Evolutionary conservation across 2,888 invertebrate species (phyloP).

Genomic region (Digitonthophagus gazella): DNA sequence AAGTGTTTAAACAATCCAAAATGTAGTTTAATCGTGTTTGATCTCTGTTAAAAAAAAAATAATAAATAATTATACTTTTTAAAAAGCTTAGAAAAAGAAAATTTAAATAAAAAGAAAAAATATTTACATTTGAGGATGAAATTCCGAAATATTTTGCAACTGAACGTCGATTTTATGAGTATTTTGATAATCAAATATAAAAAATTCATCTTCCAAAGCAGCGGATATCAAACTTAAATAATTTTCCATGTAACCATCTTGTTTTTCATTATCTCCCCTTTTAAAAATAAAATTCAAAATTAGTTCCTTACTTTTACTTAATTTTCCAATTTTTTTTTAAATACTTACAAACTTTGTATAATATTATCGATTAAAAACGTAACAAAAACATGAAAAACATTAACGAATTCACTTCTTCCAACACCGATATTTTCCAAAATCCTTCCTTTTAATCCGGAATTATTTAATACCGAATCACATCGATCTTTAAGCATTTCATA

Average conservation of each 20-base stretch:
- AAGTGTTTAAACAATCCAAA: conserved; percentile 41
- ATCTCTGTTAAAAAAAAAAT: conserved; percentile 43
- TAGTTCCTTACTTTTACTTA: neutral
- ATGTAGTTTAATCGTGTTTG: conserved; percentile 45
- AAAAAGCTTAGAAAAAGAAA: too few relatives aligned
- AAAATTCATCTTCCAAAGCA: conserved; percentile 47
- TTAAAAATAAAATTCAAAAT: conserved; percentile 28
- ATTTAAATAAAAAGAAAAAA: neutral
- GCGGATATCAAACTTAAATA: conserved; percentile 44
- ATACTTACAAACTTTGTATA: conserved; percentile 42
- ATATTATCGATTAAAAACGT: conserved; percentile 44
- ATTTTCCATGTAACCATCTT: conserved; percentile 43
- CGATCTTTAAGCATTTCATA: conserved; percentile 55
- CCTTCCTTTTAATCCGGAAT: conserved; percentile 35
- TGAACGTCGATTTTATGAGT: conserved; percentile 42
- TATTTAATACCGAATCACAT: conserved; percentile 36
- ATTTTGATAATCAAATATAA: conserved; percentile 48
- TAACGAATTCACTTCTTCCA: conserved; percentile 44
- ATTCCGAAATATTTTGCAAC: conserved; percentile 44
- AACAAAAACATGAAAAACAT: conserved; percentile 43
- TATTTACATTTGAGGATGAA: conserved; percentile 39
- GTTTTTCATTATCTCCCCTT: conserved; percentile 41
- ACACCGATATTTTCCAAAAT: conserved; percentile 42
- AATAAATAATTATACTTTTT: too few relatives aligned
- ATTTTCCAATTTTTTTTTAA: conserved; percentile 6